A percentile compares a stretch with the other conserved stretches of the same genome.
phyloP scores from a whole-genome alignment of 2,888 invertebrate species.

The Fragum fragum region DNA sequence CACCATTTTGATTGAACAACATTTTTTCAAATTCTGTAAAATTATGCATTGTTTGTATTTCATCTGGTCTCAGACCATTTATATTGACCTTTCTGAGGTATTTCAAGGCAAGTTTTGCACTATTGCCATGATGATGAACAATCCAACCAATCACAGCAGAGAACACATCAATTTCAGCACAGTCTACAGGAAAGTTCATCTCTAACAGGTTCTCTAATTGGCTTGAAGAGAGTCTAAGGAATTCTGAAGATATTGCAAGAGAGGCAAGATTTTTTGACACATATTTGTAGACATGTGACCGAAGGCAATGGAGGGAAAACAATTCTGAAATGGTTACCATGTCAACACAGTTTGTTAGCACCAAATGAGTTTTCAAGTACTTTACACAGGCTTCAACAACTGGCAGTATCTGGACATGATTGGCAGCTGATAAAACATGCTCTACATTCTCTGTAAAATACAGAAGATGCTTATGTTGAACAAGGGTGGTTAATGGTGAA shows the following conservation, averaged over 20 bases:
- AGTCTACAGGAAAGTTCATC: constrained; percentile 91
- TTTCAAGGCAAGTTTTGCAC: constrained; percentile 86
- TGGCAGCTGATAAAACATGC: constrained; percentile 91
- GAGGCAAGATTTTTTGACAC: constrained; percentile 90
- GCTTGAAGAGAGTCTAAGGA: constrained; percentile 89
- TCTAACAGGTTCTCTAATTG: constrained; percentile 90
- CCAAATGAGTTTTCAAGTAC: constrained; percentile 90
- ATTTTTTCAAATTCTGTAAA: constrained; percentile 56
- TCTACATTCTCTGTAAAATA: constrained; percentile 89
- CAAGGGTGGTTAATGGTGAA: too few relatives aligned
- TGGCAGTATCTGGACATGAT: constrained; percentile 90
- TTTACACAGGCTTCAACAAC: constrained; percentile 91
- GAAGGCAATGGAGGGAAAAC: constrained; percentile 89
- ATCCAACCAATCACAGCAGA: constrained; percentile 90
- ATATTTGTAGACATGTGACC: constrained; percentile 90
- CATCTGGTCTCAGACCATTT: constrained; percentile 83
- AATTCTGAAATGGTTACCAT: constrained; percentile 91
- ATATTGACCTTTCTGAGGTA: constrained; percentile 88
- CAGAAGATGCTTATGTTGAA: too few relatives aligned
- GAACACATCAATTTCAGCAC: constrained; percentile 89
- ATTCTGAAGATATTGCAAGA: constrained; percentile 89
- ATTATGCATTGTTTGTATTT: constrained; percentile 60
- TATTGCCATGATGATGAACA: constrained; percentile 86
- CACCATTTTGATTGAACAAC: constrained; percentile 37
- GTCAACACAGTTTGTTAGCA: constrained; percentile 92